Conservation (phyloP, 2,888 invertebrate species). For the Theretra japonica region DNA sequence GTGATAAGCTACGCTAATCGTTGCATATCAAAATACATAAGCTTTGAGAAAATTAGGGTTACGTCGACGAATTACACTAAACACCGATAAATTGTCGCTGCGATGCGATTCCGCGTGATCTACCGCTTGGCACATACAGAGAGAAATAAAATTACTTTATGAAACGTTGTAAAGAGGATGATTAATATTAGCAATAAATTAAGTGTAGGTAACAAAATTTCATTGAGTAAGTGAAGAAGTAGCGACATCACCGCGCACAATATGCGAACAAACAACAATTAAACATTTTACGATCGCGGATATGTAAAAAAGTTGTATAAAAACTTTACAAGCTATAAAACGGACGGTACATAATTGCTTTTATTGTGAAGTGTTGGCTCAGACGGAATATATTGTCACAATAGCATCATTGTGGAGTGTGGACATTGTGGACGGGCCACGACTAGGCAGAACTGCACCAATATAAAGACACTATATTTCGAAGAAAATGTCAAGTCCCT, state of each 20-base stretch:
- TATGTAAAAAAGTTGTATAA: constrained; percentile 14
- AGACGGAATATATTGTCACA: background rate
- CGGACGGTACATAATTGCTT: constrained; percentile 17
- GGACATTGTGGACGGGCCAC: background rate
- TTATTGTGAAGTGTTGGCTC: background rate
- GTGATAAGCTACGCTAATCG: background rate
- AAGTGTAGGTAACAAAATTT: constrained; percentile 30
- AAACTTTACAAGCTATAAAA: constrained; percentile 15
- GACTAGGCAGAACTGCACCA: too few species aligned
- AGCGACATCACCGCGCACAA: background rate
- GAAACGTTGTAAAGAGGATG: constrained; percentile 55
- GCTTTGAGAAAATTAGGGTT: constrained; percentile 21
- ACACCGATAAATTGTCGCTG: constrained; percentile 27
- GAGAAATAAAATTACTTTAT: constrained; percentile 50
- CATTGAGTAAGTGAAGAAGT: constrained; percentile 33
- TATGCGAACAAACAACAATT: constrained; percentile 12
- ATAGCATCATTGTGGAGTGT: background rate
- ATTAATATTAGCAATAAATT: constrained; percentile 35
- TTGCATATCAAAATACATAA: constrained; percentile 22
- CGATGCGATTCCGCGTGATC: constrained; percentile 32
- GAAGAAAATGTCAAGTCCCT: too few species aligned
- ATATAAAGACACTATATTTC: too few species aligned
- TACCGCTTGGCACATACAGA: constrained; percentile 39
- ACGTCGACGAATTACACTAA: background rate
- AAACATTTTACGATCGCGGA: constrained; percentile 15